Conservation (phyloP, 2,113 vertebrate genomes). For the Mormyrus lacerda region DNA sequence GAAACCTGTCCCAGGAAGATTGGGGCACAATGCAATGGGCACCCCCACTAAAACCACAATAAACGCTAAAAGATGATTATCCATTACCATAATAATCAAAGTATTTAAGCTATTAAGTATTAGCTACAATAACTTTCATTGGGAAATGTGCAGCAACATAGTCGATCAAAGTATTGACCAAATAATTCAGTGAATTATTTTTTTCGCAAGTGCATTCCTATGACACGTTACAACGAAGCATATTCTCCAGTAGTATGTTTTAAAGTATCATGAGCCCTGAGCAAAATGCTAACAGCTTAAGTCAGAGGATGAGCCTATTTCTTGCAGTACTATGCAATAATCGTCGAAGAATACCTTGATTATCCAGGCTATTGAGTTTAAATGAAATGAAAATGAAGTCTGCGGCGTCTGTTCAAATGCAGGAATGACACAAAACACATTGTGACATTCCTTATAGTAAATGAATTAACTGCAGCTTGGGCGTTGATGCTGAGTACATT, state of each 20-base stretch:
- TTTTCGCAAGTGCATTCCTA: not conserved
- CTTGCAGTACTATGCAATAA: not conserved
- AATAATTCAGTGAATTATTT: not conserved
- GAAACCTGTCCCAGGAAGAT: not conserved
- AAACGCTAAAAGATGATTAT: not conserved
- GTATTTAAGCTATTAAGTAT: not conserved
- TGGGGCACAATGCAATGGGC: not conserved
- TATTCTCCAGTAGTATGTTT: not conserved
- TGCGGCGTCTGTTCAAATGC: not conserved
- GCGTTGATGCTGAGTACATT: not conserved
- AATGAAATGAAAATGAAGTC: not conserved
- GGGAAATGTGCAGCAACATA: not conserved
- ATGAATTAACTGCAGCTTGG: not conserved
- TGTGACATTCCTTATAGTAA: not conserved
- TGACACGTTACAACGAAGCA: not conserved
- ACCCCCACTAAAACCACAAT: not conserved
- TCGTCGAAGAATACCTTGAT: not conserved
- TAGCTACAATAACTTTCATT: not conserved
- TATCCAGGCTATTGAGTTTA: not conserved
- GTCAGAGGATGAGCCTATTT: not conserved
- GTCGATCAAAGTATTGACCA: not conserved
- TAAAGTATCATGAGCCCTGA: not conserved
- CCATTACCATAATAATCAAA: not conserved
- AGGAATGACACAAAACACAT: not conserved
- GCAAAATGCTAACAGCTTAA: not conserved